Conservation (phyloP, 2,888 invertebrate species). For the Dorcus parallelipipedus region DNA sequence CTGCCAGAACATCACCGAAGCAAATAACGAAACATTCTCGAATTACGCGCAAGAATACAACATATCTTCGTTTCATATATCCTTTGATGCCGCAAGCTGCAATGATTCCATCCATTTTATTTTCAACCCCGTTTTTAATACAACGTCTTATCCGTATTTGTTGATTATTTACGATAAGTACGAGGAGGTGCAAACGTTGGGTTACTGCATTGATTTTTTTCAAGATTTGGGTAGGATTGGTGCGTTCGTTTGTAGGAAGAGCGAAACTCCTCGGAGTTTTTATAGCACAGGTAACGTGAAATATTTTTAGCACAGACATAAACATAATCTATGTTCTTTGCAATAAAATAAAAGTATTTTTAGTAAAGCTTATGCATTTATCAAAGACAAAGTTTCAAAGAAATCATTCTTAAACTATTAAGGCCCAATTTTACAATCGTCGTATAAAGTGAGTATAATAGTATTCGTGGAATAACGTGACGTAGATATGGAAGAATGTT, state of each 20-base stretch:
- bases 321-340: too few species aligned
- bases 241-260: slow-evolving; percentile 9
- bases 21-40: slow-evolving; percentile 11
- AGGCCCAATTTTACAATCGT: too few species aligned
- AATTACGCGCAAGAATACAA: slow-evolving; percentile 10
- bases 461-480: too few species aligned
- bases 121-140: slow-evolving; percentile 7
- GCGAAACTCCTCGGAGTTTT: slow-evolving; percentile 3
- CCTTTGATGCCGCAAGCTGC: slow-evolving; percentile 7
- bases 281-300: slow-evolving; percentile 15
- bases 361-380: too few species aligned
- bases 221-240: slow-evolving; percentile 11
- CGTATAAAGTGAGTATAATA: too few species aligned
- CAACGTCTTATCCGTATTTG: slow-evolving; percentile 7
- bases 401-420: too few species aligned
- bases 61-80: slow-evolving; percentile 10
- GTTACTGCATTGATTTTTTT: slow-evolving; percentile 22
- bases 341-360: too few species aligned
- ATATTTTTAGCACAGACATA: not conserved
- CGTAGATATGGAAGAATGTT: too few species aligned
- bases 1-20: slow-evolving; percentile 8
- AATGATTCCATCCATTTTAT: slow-evolving; percentile 12
- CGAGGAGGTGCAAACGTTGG: not conserved
- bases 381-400: too few species aligned
- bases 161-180: not conserved